Base-by-base conservation (phyloP, 2,888 invertebrate genomes). In the Terebella lapidaria region DNA sequence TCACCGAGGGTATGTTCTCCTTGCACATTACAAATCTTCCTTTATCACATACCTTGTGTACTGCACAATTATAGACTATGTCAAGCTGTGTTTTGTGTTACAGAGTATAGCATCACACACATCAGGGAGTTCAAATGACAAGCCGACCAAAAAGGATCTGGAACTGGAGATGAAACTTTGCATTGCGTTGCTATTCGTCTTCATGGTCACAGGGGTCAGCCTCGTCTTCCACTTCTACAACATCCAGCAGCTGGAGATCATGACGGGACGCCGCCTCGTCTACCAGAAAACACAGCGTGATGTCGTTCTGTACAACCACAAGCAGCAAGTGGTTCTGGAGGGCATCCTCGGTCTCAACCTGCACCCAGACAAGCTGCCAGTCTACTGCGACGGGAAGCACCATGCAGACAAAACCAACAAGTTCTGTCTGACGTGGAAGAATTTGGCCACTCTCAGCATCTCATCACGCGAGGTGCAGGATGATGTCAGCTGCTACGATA, bases 181-280 rank as follows among this genome's bases (percentile, higher is more conserved):
- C 29, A 56, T 62, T 15, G 28, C 56, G 29, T 56, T 62, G 27
- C 53, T 62, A 1, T 62, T 62, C 56, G 10, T 53, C 10, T 20
- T 59, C 47, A 62, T 62, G 24, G 35, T 62, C 18, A 28, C 25
- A 28, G 59, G 56, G n/a, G n/a, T 62, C 10, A 27, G 53, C 20
- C 30, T 56, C 46, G 52, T 59, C 24, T 62, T 56, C 28, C 51
- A 52, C 26, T 62, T 62, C 30, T 55, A 62, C 53, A 54, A 62
- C 18, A 46, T 53, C 10, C 46, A 59, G 30, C 29, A 35, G n/a
- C 49, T 51, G 15, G 49, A 56, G 26, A 25, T 59, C 28, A 55
- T 35, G 47, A 55, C 25, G 24, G 59, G 59, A n/a, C 29, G 26
- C n/a, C 26, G 46, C 25, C 18, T 62, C 1, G 22, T 53, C 4